Conservation (phyloP, 2,888 invertebrate species). For the Galerucella pusilla region DNA sequence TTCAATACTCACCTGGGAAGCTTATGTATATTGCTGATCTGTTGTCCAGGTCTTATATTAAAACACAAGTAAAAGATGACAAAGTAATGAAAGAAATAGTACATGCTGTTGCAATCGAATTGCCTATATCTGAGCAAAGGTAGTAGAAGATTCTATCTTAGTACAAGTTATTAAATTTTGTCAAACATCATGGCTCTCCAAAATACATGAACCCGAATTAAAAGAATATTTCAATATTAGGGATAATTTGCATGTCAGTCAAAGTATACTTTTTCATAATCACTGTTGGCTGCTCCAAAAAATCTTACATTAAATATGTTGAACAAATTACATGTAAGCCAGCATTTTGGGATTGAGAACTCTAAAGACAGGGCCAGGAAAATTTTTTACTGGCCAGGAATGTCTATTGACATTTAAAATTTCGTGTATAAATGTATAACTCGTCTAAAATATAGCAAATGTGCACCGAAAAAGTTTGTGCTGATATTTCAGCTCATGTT, state of each 20-base stretch:
- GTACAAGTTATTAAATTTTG: too few relatives aligned
- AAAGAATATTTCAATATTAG: conserved; percentile 12
- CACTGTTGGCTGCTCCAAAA: conserved; percentile 17
- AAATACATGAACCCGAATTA: too few relatives aligned
- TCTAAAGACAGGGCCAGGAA: conserved; percentile 51
- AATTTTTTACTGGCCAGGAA: conserved; percentile 56
- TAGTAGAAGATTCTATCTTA: neutral
- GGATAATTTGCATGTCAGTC: conserved; percentile 11
- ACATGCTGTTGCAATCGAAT: too few relatives aligned
- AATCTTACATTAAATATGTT: conserved; percentile 44
- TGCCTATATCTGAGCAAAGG: too few relatives aligned
- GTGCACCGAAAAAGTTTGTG: conserved; percentile 35
- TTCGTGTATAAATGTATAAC: conserved; percentile 31
- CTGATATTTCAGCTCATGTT: too few relatives aligned
- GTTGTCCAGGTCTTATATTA: conserved; percentile 22
- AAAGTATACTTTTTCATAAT: conserved; percentile 23
- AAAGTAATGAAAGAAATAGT: too few relatives aligned
- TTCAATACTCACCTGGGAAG: conserved; percentile 49
- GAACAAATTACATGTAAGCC: conserved; percentile 52
- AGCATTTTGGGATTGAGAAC: conserved; percentile 54
- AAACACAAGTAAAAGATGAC: too few relatives aligned
- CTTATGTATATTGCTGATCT: conserved; percentile 41
- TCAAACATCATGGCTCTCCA: too few relatives aligned
- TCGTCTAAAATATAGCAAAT: conserved; percentile 36
- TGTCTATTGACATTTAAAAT: conserved; percentile 52